Percentiles rank a stretch among this genome's conserved stretches.
Conservation (phyloP, 2,888 invertebrate species). For the Acronicta alni region DNA sequence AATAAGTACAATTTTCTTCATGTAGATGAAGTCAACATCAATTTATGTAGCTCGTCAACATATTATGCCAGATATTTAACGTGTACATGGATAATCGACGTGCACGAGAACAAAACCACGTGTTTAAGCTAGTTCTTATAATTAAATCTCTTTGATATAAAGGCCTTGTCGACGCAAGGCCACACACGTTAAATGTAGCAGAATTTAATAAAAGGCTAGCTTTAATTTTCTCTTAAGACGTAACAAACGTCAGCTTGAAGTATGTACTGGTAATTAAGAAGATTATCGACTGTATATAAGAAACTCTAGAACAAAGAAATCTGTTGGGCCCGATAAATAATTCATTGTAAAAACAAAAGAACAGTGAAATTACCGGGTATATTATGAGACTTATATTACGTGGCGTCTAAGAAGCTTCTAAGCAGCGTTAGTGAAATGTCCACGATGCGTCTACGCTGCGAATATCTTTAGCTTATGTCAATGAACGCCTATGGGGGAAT, state of each 20-base stretch:
- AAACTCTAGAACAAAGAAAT: constrained; percentile 13
- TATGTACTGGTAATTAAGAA: constrained; percentile 21
- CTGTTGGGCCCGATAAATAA: constrained; percentile 13
- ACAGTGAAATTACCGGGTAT: not conserved
- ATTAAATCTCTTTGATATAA: constrained; percentile 2
- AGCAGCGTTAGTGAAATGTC: too few relatives aligned
- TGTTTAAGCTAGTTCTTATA: not conserved
- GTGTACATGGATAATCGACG: too few relatives aligned
- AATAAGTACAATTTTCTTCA: too few relatives aligned
- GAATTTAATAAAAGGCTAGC: constrained; percentile 2
- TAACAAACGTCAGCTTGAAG: not conserved
- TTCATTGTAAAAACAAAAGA: constrained; percentile 21
- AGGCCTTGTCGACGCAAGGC: not conserved
- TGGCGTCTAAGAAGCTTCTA: too few relatives aligned
- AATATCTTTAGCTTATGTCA: too few relatives aligned
- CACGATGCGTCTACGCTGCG: too few relatives aligned
- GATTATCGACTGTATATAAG: constrained; percentile 18
- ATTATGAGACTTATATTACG: too few relatives aligned
- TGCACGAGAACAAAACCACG: too few relatives aligned
- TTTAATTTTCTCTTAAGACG: constrained; percentile 11
- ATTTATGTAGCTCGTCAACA: too few relatives aligned
- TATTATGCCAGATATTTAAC: too few relatives aligned
- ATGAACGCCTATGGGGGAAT: too few relatives aligned
- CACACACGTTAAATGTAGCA: not conserved
- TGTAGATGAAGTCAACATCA: too few relatives aligned